A percentile compares a stretch with the other conserved stretches of the same genome.
phyloP scores from a whole-genome alignment of 2,797 vertebrate genomes.

The Spinus pinus region DNA sequence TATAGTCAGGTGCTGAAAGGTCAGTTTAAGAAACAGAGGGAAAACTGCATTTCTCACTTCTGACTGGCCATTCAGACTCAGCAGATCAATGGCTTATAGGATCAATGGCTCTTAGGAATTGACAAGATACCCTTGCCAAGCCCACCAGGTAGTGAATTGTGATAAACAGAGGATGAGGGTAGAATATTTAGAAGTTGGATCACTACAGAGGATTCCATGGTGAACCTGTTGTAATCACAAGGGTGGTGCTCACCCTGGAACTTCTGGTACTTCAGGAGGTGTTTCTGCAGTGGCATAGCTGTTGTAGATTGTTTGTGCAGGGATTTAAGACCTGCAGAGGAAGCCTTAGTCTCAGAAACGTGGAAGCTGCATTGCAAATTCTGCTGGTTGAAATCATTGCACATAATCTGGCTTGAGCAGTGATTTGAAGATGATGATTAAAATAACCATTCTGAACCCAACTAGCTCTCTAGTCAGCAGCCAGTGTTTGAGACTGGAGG shows the following conservation, averaged over 20 bases:
- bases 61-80: background rate
- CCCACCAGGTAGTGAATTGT: conserved; percentile 2
- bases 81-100: background rate
- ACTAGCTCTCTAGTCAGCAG: background rate
- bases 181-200: background rate
- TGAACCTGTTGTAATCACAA: background rate
- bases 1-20: background rate
- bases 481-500: background rate
- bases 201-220: background rate
- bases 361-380: background rate
- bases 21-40: background rate
- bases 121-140: conserved; percentile 19
- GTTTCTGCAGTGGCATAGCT: background rate
- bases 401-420: background rate
- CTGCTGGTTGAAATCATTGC: background rate
- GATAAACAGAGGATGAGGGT: background rate
- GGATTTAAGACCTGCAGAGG: background rate
- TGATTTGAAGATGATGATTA: background rate
- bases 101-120: background rate
- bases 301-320: background rate
- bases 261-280: background rate
- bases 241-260: background rate
- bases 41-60: background rate
- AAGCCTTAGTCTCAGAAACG: background rate
- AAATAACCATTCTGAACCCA: background rate